phyloP scores from a whole-genome alignment of 2,113 vertebrate genomes.

The Chionomys nivalis region DNA sequence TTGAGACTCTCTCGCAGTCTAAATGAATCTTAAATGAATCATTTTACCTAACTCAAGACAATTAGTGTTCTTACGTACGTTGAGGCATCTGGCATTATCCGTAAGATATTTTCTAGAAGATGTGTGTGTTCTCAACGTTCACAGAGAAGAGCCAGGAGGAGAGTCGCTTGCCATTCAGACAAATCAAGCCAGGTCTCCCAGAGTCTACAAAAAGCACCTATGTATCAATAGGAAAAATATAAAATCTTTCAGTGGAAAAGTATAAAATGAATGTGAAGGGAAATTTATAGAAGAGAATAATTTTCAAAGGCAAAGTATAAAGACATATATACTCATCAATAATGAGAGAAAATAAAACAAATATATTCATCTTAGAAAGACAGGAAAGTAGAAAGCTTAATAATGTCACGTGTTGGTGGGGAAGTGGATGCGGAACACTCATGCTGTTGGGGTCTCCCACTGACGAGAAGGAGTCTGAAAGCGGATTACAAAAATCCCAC shows the following conservation, averaged over 20 bases:
- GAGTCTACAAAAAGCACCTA: not conserved
- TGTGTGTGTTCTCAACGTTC: not conserved
- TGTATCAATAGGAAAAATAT: not conserved
- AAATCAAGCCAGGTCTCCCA: not conserved
- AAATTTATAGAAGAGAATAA: not conserved
- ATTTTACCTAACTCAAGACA: not conserved
- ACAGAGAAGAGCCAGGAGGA: not conserved
- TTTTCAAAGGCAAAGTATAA: not conserved
- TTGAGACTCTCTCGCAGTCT: not conserved
- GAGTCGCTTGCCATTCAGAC: not conserved
- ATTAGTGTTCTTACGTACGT: not conserved
- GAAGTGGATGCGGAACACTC: not conserved
- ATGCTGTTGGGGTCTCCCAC: not conserved
- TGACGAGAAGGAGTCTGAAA: not conserved
- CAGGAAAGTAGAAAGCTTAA: not conserved
- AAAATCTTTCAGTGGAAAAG: not conserved
- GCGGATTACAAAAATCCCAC: not conserved
- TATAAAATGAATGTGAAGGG: not conserved
- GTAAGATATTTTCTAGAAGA: constrained; percentile 2
- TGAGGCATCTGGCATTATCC: not conserved
- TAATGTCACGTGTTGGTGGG: not conserved
- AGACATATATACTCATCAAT: not conserved
- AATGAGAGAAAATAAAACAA: constrained; percentile 13
- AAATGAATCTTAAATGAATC: not conserved
- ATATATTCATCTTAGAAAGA: not conserved